Conservation (phyloP, 2,888 invertebrate genomes). For the Andrena marginata region DNA sequence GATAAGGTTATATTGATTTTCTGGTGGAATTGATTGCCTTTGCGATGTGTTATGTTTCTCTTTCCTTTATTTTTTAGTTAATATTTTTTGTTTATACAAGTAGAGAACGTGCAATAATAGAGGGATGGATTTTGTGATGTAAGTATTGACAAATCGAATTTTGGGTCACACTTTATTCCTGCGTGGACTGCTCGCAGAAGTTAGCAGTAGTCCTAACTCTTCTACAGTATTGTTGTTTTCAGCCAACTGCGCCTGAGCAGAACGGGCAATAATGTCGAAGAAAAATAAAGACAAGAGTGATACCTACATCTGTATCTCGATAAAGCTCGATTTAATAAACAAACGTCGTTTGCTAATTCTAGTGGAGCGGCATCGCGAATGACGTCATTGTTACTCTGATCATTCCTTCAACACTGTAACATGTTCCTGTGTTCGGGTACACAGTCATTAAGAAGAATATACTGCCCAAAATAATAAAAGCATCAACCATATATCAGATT, state of each 20-base stretch:
- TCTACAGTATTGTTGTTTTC: slow-evolving; percentile 84
- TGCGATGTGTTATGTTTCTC: slow-evolving; percentile 2
- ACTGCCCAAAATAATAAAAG: too few species aligned
- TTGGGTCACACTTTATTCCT: slow-evolving; percentile 63
- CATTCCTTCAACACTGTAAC: not conserved
- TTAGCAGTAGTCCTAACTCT: slow-evolving; percentile 73
- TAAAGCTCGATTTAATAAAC: slow-evolving; percentile 72
- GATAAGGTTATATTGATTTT: slow-evolving; percentile 20
- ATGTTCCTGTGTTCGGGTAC: too few species aligned
- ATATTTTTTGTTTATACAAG: slow-evolving; percentile 3
- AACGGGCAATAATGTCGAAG: slow-evolving; percentile 67
- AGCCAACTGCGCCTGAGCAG: slow-evolving; percentile 77
- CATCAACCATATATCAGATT: not conserved
- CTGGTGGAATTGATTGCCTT: slow-evolving; percentile 14
- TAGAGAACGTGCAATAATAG: slow-evolving; percentile 30
- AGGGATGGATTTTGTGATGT: slow-evolving; percentile 29
- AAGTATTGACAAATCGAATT: slow-evolving; percentile 38
- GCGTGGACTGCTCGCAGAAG: slow-evolving; percentile 62
- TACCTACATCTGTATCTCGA: slow-evolving; percentile 69
- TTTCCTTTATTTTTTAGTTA: slow-evolving; percentile 17
- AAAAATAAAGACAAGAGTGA: slow-evolving; percentile 51
- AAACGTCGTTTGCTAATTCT: slow-evolving; percentile 61
- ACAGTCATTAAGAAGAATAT: too few species aligned
- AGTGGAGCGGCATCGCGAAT: slow-evolving; percentile 37
- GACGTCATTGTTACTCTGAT: slow-evolving; percentile 34